phyloP scores from a whole-genome alignment of 1,140 invertebrate species.

The Sitophilus oryzae region DNA sequence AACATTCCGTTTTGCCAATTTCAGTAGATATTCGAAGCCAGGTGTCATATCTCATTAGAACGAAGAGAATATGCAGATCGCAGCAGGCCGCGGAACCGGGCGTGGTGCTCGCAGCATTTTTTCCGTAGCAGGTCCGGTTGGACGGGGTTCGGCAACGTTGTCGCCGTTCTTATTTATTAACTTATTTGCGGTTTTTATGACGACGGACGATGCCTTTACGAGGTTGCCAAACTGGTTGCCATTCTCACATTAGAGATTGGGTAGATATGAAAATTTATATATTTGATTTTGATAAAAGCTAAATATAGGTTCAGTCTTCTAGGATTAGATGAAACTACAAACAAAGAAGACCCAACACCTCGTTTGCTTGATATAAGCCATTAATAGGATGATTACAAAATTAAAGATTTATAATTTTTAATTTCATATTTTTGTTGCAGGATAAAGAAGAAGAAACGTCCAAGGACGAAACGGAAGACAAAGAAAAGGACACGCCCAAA shows the following conservation, averaged over 20 bases:
- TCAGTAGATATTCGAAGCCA: neutral
- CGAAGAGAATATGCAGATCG: neutral
- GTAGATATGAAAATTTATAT: no score
- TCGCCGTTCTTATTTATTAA: neutral
- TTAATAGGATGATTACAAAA: no score
- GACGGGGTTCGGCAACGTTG: neutral
- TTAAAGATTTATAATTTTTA: neutral
- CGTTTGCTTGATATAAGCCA: no score
- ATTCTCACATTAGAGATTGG: no score
- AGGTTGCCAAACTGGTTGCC: no score
- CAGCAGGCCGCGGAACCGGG: neutral
- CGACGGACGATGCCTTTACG: no score
- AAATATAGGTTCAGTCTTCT: no score
- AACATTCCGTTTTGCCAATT: neutral
- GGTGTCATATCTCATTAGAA: neutral
- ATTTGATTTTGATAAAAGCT: no score
- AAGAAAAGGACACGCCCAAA: conserved; percentile 56
- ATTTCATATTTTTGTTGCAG: conserved; percentile 42
- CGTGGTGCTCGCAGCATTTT: neutral
- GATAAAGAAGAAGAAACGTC: conserved; percentile 60
- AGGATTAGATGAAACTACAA: no score
- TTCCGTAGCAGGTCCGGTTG: neutral
- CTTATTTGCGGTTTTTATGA: no score
- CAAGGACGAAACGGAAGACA: conserved; percentile 59
- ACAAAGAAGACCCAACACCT: no score